Base-by-base conservation (phyloP, 92 coral and sea anemone species). In the Scolanthus callimorphus region DNA sequence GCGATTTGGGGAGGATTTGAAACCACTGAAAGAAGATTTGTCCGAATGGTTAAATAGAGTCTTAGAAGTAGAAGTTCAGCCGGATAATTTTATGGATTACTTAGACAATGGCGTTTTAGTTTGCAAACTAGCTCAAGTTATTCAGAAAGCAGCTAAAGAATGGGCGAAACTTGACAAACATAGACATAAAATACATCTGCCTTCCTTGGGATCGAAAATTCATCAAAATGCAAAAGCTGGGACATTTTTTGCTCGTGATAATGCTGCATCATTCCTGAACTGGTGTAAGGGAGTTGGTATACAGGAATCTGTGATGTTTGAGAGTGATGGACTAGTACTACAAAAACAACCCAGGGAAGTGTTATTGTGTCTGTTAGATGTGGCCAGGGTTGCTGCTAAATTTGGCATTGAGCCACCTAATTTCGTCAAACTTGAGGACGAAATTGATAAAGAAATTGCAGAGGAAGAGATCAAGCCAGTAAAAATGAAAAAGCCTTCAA, bases 351-450 rank as follows among this genome's bases (percentile, higher is more conserved):
- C 98, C 0, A 70, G 94, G 30, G 98, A 92, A 52, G 98, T 92
- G 19, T 62, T 88, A 1, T 44, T 92, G 68, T 92, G 98, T 71
- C 57, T 92, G 31, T 63, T 92, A 9, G 98, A 84, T 25, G 94
- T 92, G n/a, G 96, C 98, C 1, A 56, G 98, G 60, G 46, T 88
- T 21, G 96, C 96, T 31, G 83, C 96, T 0, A 59, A 78, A 17
- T 85, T 71, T 56, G 98, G 98, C 4, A 88, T 92, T 3, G 98
- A 92, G 46, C 98, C 98, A 2, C 98, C 98, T 0, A 81, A 88
- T 25, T 78, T 92, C 34, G 80, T 92, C 11, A 88, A 78, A 57
- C 60, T 92, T 3, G 98, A 92, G 70, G 80, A 81, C 59, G 98
- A 92, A 71, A 92, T 92, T 39, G 98, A 92, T 55, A 86, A 79